Base-by-base conservation (phyloP, 2,888 invertebrate species). In the Drosophila pegasa region DNA sequence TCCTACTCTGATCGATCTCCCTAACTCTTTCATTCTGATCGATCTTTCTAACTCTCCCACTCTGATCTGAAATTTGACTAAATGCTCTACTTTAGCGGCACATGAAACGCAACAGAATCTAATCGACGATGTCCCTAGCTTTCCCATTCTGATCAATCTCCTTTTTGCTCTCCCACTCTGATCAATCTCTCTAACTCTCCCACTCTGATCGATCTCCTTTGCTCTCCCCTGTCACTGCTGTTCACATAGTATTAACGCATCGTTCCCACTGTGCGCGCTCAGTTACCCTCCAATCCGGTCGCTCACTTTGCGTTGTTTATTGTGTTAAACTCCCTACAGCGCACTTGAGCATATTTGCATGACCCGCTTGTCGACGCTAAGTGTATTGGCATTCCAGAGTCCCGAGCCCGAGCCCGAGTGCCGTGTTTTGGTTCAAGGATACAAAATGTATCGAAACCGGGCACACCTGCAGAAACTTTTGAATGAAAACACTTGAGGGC, bases 401-500 rank as follows among this genome's bases (percentile, higher is more conserved):
- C 22, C 52, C n/a, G 33, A 14, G 9, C 48, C 2, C 48, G 29
- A 57, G 35, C 29, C 29, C 16, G 48, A 31, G 62, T 50, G 5
- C 55, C 37, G 51, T 76, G 64, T 72, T 72, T 76, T 69, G 73
- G 73, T 69, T 75, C 69, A 75, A 76, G 76, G 71, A 77, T 72
- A 65, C 43, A 57, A 70, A 78, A 64, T 71, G 87, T 86, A 87
- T 77, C 81, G 79, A 77, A 52, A 65, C 22, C 54, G 16, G 75
- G 84, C 76, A 87, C 83, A 84, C 87, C 83, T 84, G 83, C 83
- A 84, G n/a, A 84, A 87, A 83, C 79, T 87, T 87, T 81, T 77
- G 60, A 84, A 81, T 68, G 66, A 65, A 67, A 80, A 65, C 81
- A 80, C 79, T 80, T 80, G 81, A 80, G 81, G 72, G 79, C 80